Percentiles rank a stretch among this genome's conserved stretches.
Conservation (phyloP, 2,797 vertebrate species). For the Microctenopoma steveboyesi region DNA sequence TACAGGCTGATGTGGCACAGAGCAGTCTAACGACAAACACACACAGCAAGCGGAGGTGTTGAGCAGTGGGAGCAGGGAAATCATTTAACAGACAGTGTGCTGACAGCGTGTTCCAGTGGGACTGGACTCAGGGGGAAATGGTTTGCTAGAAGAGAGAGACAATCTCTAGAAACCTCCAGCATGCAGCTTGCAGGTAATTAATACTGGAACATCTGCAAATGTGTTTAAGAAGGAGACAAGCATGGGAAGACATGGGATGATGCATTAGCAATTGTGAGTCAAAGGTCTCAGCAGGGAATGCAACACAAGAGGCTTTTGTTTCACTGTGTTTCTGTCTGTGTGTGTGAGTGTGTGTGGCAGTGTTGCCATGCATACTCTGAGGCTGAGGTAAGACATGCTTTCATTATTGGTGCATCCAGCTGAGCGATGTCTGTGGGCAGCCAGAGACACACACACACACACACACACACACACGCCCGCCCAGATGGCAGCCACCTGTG, state of each 20-base stretch:
- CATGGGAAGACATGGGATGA: constrained; percentile 22
- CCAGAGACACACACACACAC: constrained; percentile 42
- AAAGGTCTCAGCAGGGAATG: constrained; percentile 30
- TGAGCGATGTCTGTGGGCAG: constrained; percentile 39
- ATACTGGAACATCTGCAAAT: constrained; percentile 30
- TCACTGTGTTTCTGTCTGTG: neutral
- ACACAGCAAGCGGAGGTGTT: constrained; percentile 25
- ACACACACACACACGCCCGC: constrained; percentile 35
- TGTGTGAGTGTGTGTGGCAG: neutral
- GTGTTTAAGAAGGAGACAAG: constrained; percentile 4
- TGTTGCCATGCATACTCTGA: constrained; percentile 1
- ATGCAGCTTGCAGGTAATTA: constrained; percentile 12
- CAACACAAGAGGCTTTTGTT: constrained; percentile 26
- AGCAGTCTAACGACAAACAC: constrained; percentile 6
- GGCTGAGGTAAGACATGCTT: constrained; percentile 51
- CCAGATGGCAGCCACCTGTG: constrained; percentile 73
- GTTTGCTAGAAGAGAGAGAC: constrained; percentile 13
- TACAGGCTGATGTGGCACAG: constrained; percentile 29
- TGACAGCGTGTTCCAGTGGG: constrained; percentile 27
- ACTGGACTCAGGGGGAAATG: constrained; percentile 30
- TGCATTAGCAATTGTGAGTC: constrained; percentile 27
- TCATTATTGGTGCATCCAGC: constrained; percentile 49
- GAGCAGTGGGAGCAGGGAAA: constrained; percentile 17
- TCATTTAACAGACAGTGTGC: constrained; percentile 43
- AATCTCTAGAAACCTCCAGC: constrained; percentile 16